Evolutionary conservation across 2,797 vertebrate genomes (phyloP).

Genomic region (Acomys russatus): DNA sequence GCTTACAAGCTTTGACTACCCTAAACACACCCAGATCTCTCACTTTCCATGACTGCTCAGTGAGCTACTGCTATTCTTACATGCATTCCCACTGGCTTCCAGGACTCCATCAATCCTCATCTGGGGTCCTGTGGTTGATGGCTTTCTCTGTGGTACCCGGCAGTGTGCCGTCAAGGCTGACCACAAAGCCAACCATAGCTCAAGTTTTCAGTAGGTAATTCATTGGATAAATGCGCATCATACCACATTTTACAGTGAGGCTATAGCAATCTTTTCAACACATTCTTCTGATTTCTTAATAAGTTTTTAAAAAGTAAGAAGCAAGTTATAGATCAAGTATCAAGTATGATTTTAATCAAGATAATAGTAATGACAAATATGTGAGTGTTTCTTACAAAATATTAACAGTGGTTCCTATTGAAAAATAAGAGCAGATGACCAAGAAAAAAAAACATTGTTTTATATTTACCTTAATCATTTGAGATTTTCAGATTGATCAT

Average conservation of each 20-base stretch:
- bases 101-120: not conserved
- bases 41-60: not conserved
- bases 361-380: not conserved
- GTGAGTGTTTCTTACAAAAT: not conserved
- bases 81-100: not conserved
- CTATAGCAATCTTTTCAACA: not conserved
- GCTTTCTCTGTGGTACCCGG: not conserved
- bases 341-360: not conserved
- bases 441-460: not conserved
- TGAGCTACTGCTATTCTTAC: not conserved
- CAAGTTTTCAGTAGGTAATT: not conserved
- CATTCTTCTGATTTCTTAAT: not conserved
- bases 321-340: not conserved
- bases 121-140: too few species aligned
- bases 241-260: not conserved
- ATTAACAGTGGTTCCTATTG: not conserved
- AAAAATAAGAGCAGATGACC: not conserved
- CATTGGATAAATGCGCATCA: constrained; percentile 27
- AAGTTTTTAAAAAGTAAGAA: not conserved
- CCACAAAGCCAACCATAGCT: not conserved
- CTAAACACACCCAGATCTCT: not conserved
- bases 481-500: constrained; percentile 2
- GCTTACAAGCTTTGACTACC: not conserved
- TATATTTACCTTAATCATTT: not conserved
- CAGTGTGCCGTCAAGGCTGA: not conserved